phyloP scores from a whole-genome alignment of 2,888 invertebrate genomes.

The Pachliopta kotzebuea region DNA sequence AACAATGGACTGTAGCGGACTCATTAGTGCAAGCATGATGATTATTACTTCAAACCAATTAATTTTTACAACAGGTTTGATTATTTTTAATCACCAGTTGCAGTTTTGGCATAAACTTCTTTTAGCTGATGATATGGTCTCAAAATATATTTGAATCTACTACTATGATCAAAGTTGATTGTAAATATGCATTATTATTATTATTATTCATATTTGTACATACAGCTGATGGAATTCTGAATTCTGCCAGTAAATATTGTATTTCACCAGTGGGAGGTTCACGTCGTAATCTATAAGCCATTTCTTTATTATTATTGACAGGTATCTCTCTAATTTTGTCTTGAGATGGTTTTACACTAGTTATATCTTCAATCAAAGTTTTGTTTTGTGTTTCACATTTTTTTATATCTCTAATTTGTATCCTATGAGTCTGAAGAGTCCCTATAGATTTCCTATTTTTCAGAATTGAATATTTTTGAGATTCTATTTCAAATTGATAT shows the following conservation, averaged over 20 bases:
- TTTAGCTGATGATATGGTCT: no score
- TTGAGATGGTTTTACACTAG: slow-evolving; percentile 39
- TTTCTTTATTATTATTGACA: slow-evolving; percentile 53
- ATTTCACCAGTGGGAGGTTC: slow-evolving; percentile 78
- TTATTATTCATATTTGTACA: slow-evolving; percentile 40
- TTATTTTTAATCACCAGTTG: no score
- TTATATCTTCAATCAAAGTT: slow-evolving; percentile 82
- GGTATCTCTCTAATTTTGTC: slow-evolving; percentile 34
- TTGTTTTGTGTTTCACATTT: slow-evolving; percentile 55
- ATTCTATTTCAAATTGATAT: slow-evolving; percentile 85
- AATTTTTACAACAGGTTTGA: no score
- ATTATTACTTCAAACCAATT: no score
- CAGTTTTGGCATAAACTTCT: no score
- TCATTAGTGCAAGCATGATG: no score
- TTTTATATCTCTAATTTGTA: slow-evolving; percentile 85
- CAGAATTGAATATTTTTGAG: slow-evolving; percentile 83
- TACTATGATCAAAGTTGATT: no score
- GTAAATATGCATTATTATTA: not conserved
- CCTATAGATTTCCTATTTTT: slow-evolving; percentile 89
- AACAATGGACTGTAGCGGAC: no score
- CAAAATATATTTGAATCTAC: no score
- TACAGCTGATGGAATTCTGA: slow-evolving; percentile 81
- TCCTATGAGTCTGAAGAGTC: slow-evolving; percentile 85
- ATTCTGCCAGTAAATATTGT: slow-evolving; percentile 80
- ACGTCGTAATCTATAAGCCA: slow-evolving; percentile 81